Evolutionary conservation across 37 sponge, comb jelly and placozoan species (phyloP).

Genomic region (Geodia barretti): DNA sequence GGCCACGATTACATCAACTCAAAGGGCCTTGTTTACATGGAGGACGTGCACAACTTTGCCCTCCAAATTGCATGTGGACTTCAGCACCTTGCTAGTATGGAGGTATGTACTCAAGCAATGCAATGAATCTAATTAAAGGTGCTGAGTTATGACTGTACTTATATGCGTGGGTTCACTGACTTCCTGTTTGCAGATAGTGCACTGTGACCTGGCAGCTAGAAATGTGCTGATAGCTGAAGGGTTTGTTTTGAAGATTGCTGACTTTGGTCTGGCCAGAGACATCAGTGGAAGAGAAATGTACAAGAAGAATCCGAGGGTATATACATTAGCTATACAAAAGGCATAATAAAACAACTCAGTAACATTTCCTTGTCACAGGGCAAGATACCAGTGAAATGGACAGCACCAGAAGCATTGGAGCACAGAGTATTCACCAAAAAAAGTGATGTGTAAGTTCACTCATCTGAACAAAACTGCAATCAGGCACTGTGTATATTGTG

Average conservation of each 20-base stretch:
- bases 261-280: slow-evolving; percentile 79
- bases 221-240: slow-evolving; percentile 74
- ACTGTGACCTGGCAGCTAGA: slow-evolving; percentile 79
- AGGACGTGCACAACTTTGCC: slow-evolving; percentile 76
- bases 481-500: too few species aligned
- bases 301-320: slow-evolving; percentile 6
- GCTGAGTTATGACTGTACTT: too few species aligned
- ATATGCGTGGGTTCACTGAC: too few species aligned
- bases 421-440: slow-evolving; percentile 41
- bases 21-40: slow-evolving; percentile 41
- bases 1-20: slow-evolving; percentile 54
- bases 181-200: slow-evolving; percentile 60
- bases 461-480: too few species aligned
- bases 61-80: slow-evolving; percentile 74
- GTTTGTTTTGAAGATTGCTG: slow-evolving; percentile 70
- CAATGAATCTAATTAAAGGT: too few species aligned
- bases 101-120: slow-evolving; percentile 39
- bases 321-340: not conserved
- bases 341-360: not conserved
- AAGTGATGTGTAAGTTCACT: slow-evolving; percentile 74
- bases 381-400: slow-evolving; percentile 76
- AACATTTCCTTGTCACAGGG: slow-evolving; percentile 26
- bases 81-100: slow-evolving; percentile 44
- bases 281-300: not conserved
- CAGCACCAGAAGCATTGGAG: slow-evolving; percentile 69